Evolutionary conservation across 2,888 invertebrate genomes (phyloP), one percentile per base, ranked within the genome.

Genomic region (Pheosia tremula): DNA sequence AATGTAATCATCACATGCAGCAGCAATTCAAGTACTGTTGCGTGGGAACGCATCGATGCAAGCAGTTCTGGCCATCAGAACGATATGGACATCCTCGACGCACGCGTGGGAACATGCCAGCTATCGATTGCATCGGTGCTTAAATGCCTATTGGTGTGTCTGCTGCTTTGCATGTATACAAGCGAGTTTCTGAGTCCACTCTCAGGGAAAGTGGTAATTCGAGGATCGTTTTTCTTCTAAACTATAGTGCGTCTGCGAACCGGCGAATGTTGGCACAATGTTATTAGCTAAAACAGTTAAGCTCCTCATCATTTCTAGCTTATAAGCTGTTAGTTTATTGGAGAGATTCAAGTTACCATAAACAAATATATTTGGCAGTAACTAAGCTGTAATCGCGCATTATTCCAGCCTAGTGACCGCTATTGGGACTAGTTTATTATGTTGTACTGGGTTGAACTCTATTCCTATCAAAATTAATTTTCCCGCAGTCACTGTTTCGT

Each of bases 1-100:
- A 1, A 47, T n/a, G 47, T 9, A n/a, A 47, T 47, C 5, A 43
- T 10, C 8, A 43, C n/a, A 47, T 11, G 47, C n/a, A 5, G 47
- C 47, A 47, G 11, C 39, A 8, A 55, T n/a, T 55, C 39, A 55
- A 55, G 55, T 55, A 39, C 7, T n/a, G 6, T 36, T 50, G 64
- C 63, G 74, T 76, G 76, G 72, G 77, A 80, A 79, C 65, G 66
- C 59, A 61, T 68, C 57, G 63, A 62, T 69, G 65, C 67, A 57
- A 62, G 60, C 68, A 74, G 71, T 52, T 62, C 72, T 71, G 71
- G 61, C 72, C 74, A 72, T 70, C 76, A 74, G 75, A 74, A 74
- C 65, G 85, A 86, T 86, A 85, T 74, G 75, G 77, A 81, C 84
- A 77, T 86, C 86, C 85, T 82, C 77, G 68, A 61, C 58, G 59